Base-by-base conservation (phyloP, 1,140 invertebrate genomes). In the Helicoverpa armigera region DNA sequence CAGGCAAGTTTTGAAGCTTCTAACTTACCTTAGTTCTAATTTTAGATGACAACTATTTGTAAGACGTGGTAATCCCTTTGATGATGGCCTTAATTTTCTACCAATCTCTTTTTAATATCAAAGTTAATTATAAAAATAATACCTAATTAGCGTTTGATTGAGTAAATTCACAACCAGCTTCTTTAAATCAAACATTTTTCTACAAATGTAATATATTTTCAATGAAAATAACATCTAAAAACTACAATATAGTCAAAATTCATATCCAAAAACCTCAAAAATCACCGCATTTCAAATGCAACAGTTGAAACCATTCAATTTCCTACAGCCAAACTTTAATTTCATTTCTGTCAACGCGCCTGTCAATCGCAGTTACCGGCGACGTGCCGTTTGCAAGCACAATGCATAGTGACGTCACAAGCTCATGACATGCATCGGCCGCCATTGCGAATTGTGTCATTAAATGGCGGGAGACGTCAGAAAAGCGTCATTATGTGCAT, bases 261-360 rank as follows among this genome's bases (percentile, higher is more conserved):
- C 5, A 43, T 43, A 43, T 9, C 35, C 5, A 43, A 43, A 43
- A 43, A 43, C 35, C 5, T 3, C 5, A 43, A 43, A 43, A 58
- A 18, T 23, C 16, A 11, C 5, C 13, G 29, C 16, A 54, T 54
- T 54, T 63, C 16, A 50, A 69, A 67, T 18, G 2, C n/a, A 2
- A 23, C n/a, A 67, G 9, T n/a, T 67, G 2, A 23, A 50, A 48
- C 18, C 9, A 18, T 1, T 16, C 14, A 18, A 18, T 18, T 69
- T 13, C 65, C 43, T n/a, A 67, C 31, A n/a, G 7, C 14, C n/a
- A 50, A 50, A 67, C 43, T 18, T 67, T 67, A 16, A 67, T 67
- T 67, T 67, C 43, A 50, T 18, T 50, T n/a, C 63, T 67, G 63
- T 67, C 63, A 67, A 18, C 63, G 48, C 18, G 18, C 43, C 65